phyloP scores from a whole-genome alignment of 2,888 invertebrate genomes.

The Ophraella communa region DNA sequence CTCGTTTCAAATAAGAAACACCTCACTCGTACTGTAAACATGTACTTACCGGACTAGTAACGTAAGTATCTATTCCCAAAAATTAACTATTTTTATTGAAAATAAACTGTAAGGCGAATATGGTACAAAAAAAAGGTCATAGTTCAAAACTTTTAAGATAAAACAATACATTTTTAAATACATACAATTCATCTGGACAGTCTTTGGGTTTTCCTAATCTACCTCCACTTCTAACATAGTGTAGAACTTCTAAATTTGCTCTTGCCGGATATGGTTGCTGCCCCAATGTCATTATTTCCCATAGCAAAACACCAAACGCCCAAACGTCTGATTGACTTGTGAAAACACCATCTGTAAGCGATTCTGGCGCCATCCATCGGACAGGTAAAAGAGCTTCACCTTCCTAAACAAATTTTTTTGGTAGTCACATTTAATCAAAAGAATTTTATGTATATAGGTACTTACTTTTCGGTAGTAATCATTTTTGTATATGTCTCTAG shows the following conservation, averaged over 20 bases:
- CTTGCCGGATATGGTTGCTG: constrained; percentile 96
- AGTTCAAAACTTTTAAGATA: too few relatives aligned
- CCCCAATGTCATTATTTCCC: constrained; percentile 97
- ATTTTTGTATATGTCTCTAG: constrained; percentile 95
- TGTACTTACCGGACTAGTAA: too few relatives aligned
- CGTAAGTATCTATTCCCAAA: too few relatives aligned
- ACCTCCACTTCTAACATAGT: constrained; percentile 88
- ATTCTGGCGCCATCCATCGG: constrained; percentile 97
- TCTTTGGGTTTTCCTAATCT: constrained; percentile 80
- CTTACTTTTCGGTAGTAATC: constrained; percentile 89
- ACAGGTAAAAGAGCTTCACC: constrained; percentile 90
- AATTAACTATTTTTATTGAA: too few relatives aligned
- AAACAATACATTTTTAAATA: constrained; percentile 36
- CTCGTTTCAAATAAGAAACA: too few relatives aligned
- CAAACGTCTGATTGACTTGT: constrained; percentile 97
- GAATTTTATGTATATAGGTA: neutral
- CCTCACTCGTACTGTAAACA: too few relatives aligned
- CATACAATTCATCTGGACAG: constrained; percentile 83
- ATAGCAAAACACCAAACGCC: constrained; percentile 92
- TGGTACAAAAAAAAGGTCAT: too few relatives aligned
- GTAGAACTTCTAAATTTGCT: constrained; percentile 89
- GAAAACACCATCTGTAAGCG: constrained; percentile 93
- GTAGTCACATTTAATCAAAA: neutral
- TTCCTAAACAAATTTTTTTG: too few relatives aligned
- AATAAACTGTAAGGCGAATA: too few relatives aligned